Evolutionary conservation across 2,113 vertebrate genomes (phyloP).

Genomic region (Odocoileus virginianus): DNA sequence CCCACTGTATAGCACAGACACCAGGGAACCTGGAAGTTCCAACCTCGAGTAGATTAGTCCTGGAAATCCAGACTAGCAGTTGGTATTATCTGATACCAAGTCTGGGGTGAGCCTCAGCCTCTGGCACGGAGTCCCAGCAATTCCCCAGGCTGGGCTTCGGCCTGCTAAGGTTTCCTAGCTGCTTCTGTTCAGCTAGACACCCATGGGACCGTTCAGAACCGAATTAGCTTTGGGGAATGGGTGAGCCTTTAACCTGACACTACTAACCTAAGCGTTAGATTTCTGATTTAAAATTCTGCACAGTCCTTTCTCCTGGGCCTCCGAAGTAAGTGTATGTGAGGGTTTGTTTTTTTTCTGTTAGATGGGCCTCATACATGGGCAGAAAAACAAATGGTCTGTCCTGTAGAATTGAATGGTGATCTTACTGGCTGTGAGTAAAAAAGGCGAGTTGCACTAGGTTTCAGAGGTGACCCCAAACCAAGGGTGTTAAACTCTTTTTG

Average conservation of each 20-base stretch:
- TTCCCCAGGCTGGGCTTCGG: slow-evolving; percentile 58
- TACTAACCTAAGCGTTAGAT: slow-evolving; percentile 62
- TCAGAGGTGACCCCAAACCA: not conserved
- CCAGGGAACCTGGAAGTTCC: slow-evolving; percentile 51
- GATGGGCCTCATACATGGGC: slow-evolving; percentile 2
- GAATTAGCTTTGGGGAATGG: slow-evolving; percentile 75
- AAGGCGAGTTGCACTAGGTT: not conserved
- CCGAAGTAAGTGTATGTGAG: not conserved
- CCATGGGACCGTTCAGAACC: slow-evolving; percentile 64
- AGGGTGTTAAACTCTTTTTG: slow-evolving; percentile 10
- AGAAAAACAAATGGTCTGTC: not conserved
- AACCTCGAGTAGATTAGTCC: slow-evolving; percentile 51
- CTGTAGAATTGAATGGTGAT: not conserved
- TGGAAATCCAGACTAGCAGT: slow-evolving; percentile 69
- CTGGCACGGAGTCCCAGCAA: slow-evolving; percentile 61
- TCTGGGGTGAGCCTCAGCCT: slow-evolving; percentile 63
- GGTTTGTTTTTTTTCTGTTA: not conserved
- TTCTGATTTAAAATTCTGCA: slow-evolving; percentile 71
- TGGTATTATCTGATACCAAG: slow-evolving; percentile 69
- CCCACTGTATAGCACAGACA: not conserved
- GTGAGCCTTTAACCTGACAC: slow-evolving; percentile 68
- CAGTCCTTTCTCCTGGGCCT: slow-evolving; percentile 48
- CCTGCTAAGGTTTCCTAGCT: slow-evolving; percentile 74
- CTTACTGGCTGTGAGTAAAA: not conserved
- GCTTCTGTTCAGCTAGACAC: slow-evolving; percentile 66